Evolutionary conservation across 2,888 invertebrate genomes (phyloP), one percentile per base, ranked within the genome.

Genomic region (Microdon myrmicae): DNA sequence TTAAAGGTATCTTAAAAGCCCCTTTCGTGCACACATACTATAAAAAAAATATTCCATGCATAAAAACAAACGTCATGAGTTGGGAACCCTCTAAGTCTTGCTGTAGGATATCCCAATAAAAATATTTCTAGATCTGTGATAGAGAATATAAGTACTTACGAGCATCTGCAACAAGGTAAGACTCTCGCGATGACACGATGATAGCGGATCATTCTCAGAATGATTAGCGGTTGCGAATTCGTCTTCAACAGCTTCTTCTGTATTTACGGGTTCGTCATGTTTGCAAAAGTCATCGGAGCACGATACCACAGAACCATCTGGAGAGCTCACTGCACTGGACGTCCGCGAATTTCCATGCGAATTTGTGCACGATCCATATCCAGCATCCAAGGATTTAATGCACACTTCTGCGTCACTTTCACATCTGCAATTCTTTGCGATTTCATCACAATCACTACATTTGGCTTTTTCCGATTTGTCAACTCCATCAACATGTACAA

Each of bases 241-340:
- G n/a, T 53, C 68, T 41, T 67, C 61, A 9, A 66, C 69, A 45
- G 69, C 66, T 25, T 70, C 69, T 9, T 59, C 29, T 10, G 39
- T 58, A 17, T 55, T 56, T 7, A 26, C 49, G 39, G 44, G 44
- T 17, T 74, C 70, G 10, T 90, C 90, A 70, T 89, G 88, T 75
- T 90, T 90, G 79, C 94, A 94, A 75, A 91, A 90, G 28, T 90
- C 90, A 74, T 94, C 94, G 0, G 90, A 91, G 79, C 93, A 95
- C 1, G 92, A 92, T 44, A 94, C 87, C 75, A 94, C 94, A 0
- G 94, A 94, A 19, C 94, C 93, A 74, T 94, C 94, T 0, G 93
- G 91, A 3, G 93, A 92, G 75, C 91, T 92, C 69, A 89, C 87
- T 58, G 89, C 83, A 69, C 92, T 92, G 13, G 90, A 90, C 39